These are phyloP conservation scores for Syngnathoides biaculeatus DNA, from an alignment of 2,113 vertebrate species.

Conservation along the genomic window DNA sequence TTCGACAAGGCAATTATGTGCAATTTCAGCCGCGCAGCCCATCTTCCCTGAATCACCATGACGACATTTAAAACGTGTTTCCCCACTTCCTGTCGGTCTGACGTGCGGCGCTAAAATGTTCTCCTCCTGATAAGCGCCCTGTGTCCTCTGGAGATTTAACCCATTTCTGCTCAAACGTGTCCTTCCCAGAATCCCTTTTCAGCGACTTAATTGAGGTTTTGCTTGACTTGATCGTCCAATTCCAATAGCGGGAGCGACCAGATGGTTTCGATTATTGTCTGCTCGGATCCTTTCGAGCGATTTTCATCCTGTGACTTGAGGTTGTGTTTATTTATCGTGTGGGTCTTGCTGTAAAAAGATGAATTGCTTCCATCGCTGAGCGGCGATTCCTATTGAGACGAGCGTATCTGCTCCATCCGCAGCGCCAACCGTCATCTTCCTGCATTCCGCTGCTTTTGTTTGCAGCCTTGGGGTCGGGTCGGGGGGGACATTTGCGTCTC, in stretches of 20 bases:
- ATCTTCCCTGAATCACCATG: constrained; percentile 73
- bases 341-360: constrained; percentile 46
- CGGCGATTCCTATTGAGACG: constrained; percentile 56
- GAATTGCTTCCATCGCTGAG: constrained; percentile 56
- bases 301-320: constrained; percentile 19
- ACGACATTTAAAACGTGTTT: constrained; percentile 68
- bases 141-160: constrained; percentile 33
- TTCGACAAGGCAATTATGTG: constrained; percentile 69
- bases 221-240: constrained; percentile 13
- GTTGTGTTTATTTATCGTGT: constrained; percentile 34
- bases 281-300: constrained; percentile 4
- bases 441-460: constrained; percentile 77
- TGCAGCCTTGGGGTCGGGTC: constrained; percentile 44
- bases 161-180: constrained; percentile 35
- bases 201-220: constrained; percentile 7
- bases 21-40: constrained; percentile 70
- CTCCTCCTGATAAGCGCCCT: constrained; percentile 24
- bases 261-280: constrained; percentile 27
- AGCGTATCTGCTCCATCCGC: constrained; percentile 66
- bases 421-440: constrained; percentile 68
- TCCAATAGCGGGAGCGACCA: constrained; percentile 6
- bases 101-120: constrained; percentile 24
- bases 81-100: background rate
- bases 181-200: constrained; percentile 17
- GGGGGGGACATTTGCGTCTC: constrained; percentile 69